Base-by-base conservation (phyloP, 2,888 invertebrate genomes). In the Heliconius hortense region DNA sequence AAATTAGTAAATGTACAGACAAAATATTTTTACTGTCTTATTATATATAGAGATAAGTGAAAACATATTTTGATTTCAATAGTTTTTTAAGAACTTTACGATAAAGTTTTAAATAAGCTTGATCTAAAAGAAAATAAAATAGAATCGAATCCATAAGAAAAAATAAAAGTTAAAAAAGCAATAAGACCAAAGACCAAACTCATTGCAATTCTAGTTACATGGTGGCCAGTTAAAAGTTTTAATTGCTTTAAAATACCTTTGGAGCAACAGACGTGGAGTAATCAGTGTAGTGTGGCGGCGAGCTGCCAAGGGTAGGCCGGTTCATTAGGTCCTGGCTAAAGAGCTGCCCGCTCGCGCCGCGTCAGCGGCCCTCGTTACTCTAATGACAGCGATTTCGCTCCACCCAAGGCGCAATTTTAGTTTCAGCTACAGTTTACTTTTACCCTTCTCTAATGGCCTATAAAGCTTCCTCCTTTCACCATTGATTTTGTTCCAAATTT, bases 311-410 rank as follows among this genome's bases (percentile, higher is more conserved):
- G 86, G 81, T 78, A 76, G 72, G 82, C 83, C 88, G 88, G 90
- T 90, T 91, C 92, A 92, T 92, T 92, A 91, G 91, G 89, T 89
- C 88, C 69, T 85, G 85, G 85, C 86, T 86, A 89, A 88, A 89
- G 89, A 90, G 90, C 89, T 89, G 87, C 86, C 86, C 86, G 84
- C 87, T 84, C 84, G 75, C 87, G 89, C 90, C 85, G 88, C 89
- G 90, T 91, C 92, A 91, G 91, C 85, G 84, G 82, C 88, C 87
- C 91, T 92, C 93, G 92, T 92, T 92, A 92, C 89, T 88, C 90
- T 93, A 93, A 93, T 92, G 92, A 92, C 88, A 91, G 88, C 90
- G 89, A 92, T 92, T 92, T 91, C 87, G 88, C 89, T 89, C 87
- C 86, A 85, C 85, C 86, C 87, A 86, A 86, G 88, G 89, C 89